A percentile compares a stretch with the other conserved stretches of the same genome.
Evolutionary conservation across 1,140 invertebrate species (phyloP).

Genomic region (Oscheius sp.): DNA sequence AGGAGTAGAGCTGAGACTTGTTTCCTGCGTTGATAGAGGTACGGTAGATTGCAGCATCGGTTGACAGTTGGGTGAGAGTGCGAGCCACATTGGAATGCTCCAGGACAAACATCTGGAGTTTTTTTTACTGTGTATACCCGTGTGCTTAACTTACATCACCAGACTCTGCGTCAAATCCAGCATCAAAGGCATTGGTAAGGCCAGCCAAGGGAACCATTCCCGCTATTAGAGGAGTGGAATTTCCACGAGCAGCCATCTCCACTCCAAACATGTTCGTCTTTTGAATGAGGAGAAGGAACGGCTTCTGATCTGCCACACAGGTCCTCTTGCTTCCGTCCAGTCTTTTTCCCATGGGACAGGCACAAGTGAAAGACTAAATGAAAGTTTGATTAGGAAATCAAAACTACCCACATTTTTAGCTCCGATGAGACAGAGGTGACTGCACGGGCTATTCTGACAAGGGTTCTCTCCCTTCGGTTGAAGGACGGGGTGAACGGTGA

Average conservation of each 20-base stretch:
- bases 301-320: constrained; percentile 62
- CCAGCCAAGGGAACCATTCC: constrained; percentile 76
- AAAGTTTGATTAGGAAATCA: constrained; percentile 56
- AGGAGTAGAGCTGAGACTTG: constrained; percentile 72
- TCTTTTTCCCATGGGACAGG: constrained; percentile 83
- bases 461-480: constrained; percentile 77
- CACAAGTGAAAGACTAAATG: constrained; percentile 73
- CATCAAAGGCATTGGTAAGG: constrained; percentile 79
- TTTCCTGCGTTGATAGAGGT: constrained; percentile 79
- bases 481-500: constrained; percentile 86
- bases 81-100: constrained; percentile 55
- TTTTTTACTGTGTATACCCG: neutral
- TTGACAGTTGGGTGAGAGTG: constrained; percentile 65
- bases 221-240: constrained; percentile 47
- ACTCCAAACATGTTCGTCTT: constrained; percentile 67
- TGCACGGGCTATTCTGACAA: constrained; percentile 76
- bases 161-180: constrained; percentile 85
- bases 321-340: constrained; percentile 62
- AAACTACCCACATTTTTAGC: constrained; percentile 40
- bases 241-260: constrained; percentile 39
- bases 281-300: constrained; percentile 85
- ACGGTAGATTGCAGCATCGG: constrained; percentile 52
- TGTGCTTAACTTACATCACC: constrained; percentile 71
- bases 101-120: constrained; percentile 50
- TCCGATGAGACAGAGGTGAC: constrained; percentile 81